These are phyloP conservation scores for Ophion costatus DNA, from an alignment of 2,888 invertebrate genomes.

Conservation along the genomic window DNA sequence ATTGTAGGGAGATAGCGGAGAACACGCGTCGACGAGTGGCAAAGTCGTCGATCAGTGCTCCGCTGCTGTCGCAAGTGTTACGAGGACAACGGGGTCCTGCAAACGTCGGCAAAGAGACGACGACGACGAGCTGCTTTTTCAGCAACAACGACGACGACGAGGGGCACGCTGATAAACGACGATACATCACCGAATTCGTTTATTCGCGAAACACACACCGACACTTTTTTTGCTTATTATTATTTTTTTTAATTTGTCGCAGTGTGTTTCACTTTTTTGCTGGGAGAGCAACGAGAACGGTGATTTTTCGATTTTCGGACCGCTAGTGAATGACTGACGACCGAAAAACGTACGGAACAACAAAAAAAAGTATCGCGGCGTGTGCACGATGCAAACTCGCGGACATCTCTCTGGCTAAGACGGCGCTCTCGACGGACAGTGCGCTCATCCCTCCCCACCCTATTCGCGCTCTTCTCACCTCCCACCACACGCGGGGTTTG, in stretches of 20 bases:
- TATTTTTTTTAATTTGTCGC: conserved; percentile 8
- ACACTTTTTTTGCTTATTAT: neutral
- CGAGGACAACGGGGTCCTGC: conserved; percentile 56
- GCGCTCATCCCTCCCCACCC: conserved; percentile 49
- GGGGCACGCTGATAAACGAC: conserved; percentile 53
- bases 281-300: neutral
- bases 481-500: conserved; percentile 33
- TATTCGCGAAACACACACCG: conserved; percentile 25
- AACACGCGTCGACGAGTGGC: conserved; percentile 59
- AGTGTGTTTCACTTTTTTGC: conserved; percentile 12
- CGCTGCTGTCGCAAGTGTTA: conserved; percentile 49
- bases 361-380: conserved; percentile 20
- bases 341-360: conserved; percentile 1
- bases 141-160: conserved; percentile 45
- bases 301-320: conserved; percentile 16
- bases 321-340: conserved; percentile 30
- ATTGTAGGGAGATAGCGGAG: conserved; percentile 35
- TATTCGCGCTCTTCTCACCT: conserved; percentile 28
- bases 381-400: neutral
- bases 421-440: conserved; percentile 32
- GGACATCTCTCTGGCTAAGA: conserved; percentile 12
- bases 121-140: conserved; percentile 53
- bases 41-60: conserved; percentile 51
- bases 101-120: conserved; percentile 47
- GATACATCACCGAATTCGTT: conserved; percentile 64